Evolutionary conservation across 2,888 invertebrate genomes (phyloP).

Genomic region (Stramonita haemastoma): DNA sequence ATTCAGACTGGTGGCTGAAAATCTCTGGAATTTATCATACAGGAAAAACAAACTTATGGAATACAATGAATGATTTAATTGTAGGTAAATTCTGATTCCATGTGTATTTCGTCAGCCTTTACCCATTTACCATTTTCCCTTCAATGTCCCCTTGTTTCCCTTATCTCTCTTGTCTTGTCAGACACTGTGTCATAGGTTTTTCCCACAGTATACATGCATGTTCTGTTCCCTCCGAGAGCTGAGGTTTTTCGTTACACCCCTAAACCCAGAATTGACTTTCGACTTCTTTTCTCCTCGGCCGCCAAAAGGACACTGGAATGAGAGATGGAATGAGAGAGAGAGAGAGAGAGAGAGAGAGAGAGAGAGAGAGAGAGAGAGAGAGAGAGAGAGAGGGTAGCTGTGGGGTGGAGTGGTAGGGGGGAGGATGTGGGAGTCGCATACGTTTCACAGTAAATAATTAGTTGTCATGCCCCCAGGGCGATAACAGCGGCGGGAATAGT

Average conservation of each 20-base stretch:
- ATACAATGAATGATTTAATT: too few relatives aligned
- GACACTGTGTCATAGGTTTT: background rate
- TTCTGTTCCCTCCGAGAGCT: too few relatives aligned
- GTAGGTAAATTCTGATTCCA: too few relatives aligned
- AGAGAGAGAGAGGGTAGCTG: background rate
- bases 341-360: background rate
- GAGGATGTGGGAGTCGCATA: slow-evolving; percentile 24
- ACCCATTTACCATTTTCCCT: background rate
- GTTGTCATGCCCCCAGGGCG: slow-evolving; percentile 41
- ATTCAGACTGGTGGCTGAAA: too few relatives aligned
- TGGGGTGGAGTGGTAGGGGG: background rate
- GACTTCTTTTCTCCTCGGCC: background rate
- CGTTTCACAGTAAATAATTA: slow-evolving; percentile 46
- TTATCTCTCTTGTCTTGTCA: background rate
- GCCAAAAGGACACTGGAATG: background rate
- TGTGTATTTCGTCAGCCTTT: too few relatives aligned
- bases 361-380: background rate
- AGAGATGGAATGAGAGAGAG: background rate
- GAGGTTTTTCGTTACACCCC: background rate
- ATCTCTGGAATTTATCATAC: too few relatives aligned
- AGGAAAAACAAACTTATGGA: too few relatives aligned
- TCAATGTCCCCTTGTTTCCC: background rate
- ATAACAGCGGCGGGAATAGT: slow-evolving; percentile 43
- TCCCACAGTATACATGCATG: too few relatives aligned
- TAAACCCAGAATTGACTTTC: background rate